Conservation (phyloP, 2,888 invertebrate genomes). For the Apomyelois bistriatella region DNA sequence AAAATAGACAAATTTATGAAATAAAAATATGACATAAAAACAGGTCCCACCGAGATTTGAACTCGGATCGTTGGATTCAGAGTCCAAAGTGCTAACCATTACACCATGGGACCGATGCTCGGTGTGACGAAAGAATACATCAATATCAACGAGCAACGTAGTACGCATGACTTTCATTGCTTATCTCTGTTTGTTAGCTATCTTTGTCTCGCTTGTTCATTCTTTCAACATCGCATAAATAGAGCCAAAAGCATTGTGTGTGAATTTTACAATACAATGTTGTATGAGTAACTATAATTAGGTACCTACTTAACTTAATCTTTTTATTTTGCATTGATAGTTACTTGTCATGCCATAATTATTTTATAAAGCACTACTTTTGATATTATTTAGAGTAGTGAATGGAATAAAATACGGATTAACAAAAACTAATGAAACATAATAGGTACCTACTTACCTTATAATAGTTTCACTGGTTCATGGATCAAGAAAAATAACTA, state of each 20-base stretch:
- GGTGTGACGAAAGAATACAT: slow-evolving; percentile 26
- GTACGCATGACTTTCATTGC: slow-evolving; percentile 42
- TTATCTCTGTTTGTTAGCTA: background rate
- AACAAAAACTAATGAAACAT: too few species aligned
- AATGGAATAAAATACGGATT: too few species aligned
- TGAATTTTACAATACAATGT: background rate
- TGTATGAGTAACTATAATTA: too few species aligned
- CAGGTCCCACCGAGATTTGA: slow-evolving; percentile 88
- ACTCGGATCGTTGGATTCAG: slow-evolving; percentile 90
- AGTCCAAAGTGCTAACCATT: slow-evolving; percentile 90
- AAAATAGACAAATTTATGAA: slow-evolving; percentile 6
- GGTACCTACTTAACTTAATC: too few species aligned
- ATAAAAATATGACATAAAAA: slow-evolving; percentile 4
- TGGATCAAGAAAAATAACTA: too few species aligned
- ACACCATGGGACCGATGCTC: slow-evolving; percentile 80
- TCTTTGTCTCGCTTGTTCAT: slow-evolving; percentile 17
- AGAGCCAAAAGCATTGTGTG: background rate
- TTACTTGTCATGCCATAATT: too few species aligned
- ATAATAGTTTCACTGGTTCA: too few species aligned
- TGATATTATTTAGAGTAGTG: too few species aligned
- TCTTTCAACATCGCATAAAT: background rate
- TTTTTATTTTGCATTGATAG: too few species aligned
- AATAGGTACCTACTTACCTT: too few species aligned
- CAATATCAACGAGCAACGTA: slow-evolving; percentile 19
- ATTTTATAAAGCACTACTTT: too few species aligned